These are phyloP conservation scores for Meiosimyza decipiens DNA, from an alignment of 2,888 invertebrate genomes.

Conservation along the genomic window DNA sequence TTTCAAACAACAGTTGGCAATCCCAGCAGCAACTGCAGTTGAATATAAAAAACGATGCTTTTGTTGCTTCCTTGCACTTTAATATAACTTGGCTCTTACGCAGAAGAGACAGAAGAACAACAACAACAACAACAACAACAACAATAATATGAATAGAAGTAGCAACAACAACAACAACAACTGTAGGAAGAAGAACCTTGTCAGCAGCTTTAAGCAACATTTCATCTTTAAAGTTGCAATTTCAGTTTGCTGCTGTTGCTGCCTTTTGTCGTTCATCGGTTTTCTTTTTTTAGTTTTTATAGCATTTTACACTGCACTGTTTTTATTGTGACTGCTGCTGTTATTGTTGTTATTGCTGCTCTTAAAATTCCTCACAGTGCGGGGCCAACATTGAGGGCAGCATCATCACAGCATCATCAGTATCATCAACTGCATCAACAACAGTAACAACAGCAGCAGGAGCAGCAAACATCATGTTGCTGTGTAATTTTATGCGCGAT, in stretches of 20 bases:
- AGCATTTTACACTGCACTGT: not conserved
- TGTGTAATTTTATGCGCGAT: constrained; percentile 34
- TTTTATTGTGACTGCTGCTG: not conserved
- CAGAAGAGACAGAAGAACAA: not conserved
- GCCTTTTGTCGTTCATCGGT: too few species aligned
- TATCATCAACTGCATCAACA: not conserved
- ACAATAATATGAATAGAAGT: not conserved
- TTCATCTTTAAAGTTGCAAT: too few species aligned
- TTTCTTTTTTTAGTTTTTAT: constrained; percentile 6
- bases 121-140: constrained; percentile 9
- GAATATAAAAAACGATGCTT: too few species aligned
- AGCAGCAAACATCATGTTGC: constrained; percentile 33
- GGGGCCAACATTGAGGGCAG: constrained; percentile 2
- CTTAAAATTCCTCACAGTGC: constrained; percentile 4
- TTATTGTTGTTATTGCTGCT: constrained; percentile 3
- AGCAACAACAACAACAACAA: constrained; percentile 6
- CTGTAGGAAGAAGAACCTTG: not conserved
- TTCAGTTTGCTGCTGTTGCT: too few species aligned
- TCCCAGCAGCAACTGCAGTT: too few species aligned
- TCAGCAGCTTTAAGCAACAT: too few species aligned
- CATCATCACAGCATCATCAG: not conserved
- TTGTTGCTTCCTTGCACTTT: too few species aligned
- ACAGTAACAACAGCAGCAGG: not conserved
- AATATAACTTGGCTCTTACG: too few species aligned
- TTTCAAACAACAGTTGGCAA: too few species aligned